phyloP scores from a whole-genome alignment of 2,888 invertebrate genomes.

The Rugalucina vietnamica region DNA sequence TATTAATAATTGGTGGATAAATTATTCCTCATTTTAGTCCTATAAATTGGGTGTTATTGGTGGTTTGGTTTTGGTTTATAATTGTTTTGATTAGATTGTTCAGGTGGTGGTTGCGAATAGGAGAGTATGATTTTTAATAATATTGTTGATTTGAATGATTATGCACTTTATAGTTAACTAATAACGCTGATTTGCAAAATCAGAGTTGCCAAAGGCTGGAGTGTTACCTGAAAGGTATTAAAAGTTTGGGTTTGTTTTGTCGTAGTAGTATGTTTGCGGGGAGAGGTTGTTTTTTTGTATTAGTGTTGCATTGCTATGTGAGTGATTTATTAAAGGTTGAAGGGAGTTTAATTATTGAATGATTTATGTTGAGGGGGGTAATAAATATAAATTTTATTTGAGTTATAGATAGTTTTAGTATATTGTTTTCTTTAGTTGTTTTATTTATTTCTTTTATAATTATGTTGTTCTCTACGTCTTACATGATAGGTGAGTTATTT shows the following conservation, averaged over 20 bases:
- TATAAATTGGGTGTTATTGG: background rate
- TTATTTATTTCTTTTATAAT: conserved; percentile 88
- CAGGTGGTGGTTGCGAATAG: background rate
- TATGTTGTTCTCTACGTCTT: conserved; percentile 88
- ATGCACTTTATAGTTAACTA: too few relatives aligned
- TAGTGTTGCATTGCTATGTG: background rate
- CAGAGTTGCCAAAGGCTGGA: background rate
- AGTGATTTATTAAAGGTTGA: too few relatives aligned
- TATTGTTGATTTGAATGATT: too few relatives aligned
- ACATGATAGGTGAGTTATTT: conserved; percentile 87
- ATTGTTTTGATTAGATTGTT: background rate
- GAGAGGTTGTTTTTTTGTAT: background rate
- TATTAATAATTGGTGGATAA: background rate
- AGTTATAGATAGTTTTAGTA: background rate
- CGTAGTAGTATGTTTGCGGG: background rate
- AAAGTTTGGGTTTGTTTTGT: background rate
- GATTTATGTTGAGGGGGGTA: background rate
- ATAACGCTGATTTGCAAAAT: too few relatives aligned
- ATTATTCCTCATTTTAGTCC: background rate
- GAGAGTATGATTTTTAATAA: background rate
- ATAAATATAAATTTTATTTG: background rate
- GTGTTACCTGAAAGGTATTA: background rate
- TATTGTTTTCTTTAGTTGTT: conserved; percentile 71
- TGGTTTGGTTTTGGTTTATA: background rate
- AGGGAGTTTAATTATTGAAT: background rate